Evolutionary conservation across 2,113 vertebrate genomes (phyloP), one percentile per base, ranked within the genome.

Genomic region (Anguilla japonica): DNA sequence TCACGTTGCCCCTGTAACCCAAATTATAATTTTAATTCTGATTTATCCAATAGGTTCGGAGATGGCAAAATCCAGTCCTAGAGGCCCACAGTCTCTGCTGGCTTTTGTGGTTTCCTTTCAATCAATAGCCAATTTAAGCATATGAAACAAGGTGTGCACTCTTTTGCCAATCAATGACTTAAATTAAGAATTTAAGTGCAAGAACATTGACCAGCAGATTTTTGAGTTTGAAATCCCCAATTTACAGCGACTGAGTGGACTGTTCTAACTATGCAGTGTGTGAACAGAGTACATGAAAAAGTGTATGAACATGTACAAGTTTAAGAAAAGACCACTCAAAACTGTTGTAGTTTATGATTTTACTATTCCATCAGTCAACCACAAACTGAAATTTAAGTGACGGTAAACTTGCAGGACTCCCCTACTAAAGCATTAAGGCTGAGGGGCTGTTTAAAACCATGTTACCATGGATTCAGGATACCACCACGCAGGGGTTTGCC

Each of bases 281-380:
- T 67, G 60, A 67, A 6, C 50, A 40, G 39, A 14, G 14, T 40
- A 39, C 75, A 39, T 40, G 11, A 8, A 34, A 79, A 79, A 80
- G 41, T 29, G 26, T 8, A 75, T 75, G 71, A 29, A 75, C 20
- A 75, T 34, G n/a, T 11, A 75, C 20, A 82, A 67, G 29, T 20
- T 39, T n/a, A 71, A 86, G 26, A 82, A 40, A 34, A 82, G 46
- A 78, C 40, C 75, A 82, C 56, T 22, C n/a, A 39, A 50, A 71
- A 71, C 22, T 46, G 43, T 83, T 57, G 26, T 11, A 67, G 56
- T 83, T 79, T 22, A 63, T 83, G 63, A 57, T 87, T 87, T 83
- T 83, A 87, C 50, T 63, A 81, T 78, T 16, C 41, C 67, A 87
- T 56, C 15, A 41, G 41, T 83, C 60, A 83, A 56, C 82, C 82